Evolutionary conservation across 2,888 invertebrate species (phyloP), one percentile per base, ranked within the genome.

Genomic region (Phrixothrix hirtus): DNA sequence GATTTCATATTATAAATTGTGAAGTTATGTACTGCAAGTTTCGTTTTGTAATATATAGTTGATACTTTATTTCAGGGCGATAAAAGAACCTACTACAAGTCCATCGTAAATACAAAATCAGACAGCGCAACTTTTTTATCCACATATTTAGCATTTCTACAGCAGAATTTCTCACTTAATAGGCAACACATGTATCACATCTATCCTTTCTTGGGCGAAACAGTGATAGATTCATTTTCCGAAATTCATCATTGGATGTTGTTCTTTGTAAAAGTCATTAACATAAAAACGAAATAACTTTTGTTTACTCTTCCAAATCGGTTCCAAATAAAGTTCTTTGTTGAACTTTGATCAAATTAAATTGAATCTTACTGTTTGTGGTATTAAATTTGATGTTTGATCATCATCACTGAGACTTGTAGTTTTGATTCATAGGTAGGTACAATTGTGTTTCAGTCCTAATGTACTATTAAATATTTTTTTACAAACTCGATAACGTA

Each of bases 31-130:
- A n/a, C n/a, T n/a, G n/a, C n/a, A n/a, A n/a, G n/a, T n/a, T n/a
- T n/a, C n/a, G n/a, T n/a, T n/a, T n/a, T n/a, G n/a, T n/a, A n/a
- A n/a, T n/a, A n/a, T n/a, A n/a, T n/a, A n/a, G n/a, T n/a, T n/a
- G n/a, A 6, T 3, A 39, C 27, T 29, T 26, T 29, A n/a, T 29
- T 29, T 13, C 4, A 15, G 13, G 27, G 27, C 3, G 26, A n/a
- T 15, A 29, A 10, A 15, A 39, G 15, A 14, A 39, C 27, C 10
- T 26, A 39, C 29, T 39, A 29, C 38, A 39, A 12, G n/a, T 39
- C n/a, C 27, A 29, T 12, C 2, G 38, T 36, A 7, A 36, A 36
- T 5, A 36, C 35, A 10, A 36, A 10, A 11, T 36, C 11, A 15
- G 34, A 34, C 10, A 7, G 1, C 3, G 17, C 35, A 1, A 12